Evolutionary conservation across 2,797 vertebrate species (phyloP).

Genomic region (Silurus aristotelis): DNA sequence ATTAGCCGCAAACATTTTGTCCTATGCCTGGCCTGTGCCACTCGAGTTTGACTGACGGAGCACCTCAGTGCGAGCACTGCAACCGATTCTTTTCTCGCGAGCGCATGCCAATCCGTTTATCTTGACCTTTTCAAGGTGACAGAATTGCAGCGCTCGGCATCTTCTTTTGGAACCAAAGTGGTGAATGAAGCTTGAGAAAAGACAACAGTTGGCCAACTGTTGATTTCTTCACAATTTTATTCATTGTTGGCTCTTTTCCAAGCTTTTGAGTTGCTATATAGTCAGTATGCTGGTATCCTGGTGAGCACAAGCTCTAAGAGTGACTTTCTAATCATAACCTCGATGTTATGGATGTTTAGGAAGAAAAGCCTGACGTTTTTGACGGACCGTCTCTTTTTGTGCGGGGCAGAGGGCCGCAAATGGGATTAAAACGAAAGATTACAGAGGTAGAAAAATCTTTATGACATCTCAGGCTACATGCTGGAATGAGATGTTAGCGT

Average conservation of each 20-base stretch:
- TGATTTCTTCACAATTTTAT: slow-evolving; percentile 57
- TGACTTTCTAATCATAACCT: slow-evolving; percentile 73
- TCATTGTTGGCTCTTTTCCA: slow-evolving; percentile 72
- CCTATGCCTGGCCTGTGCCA: slow-evolving; percentile 67
- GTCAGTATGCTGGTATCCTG: slow-evolving; percentile 63
- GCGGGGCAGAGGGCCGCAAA: slow-evolving; percentile 61
- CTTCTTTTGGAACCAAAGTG: slow-evolving; percentile 63
- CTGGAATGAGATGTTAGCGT: slow-evolving; percentile 35
- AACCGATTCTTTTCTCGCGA: slow-evolving; percentile 51
- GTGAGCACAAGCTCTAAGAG: slow-evolving; percentile 59
- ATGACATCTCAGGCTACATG: slow-evolving; percentile 30
- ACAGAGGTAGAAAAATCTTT: slow-evolving; percentile 64
- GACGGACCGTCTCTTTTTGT: slow-evolving; percentile 68
- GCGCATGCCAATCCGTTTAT: slow-evolving; percentile 56
- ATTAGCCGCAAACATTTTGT: slow-evolving; percentile 65
- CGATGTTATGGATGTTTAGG: slow-evolving; percentile 68
- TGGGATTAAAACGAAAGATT: slow-evolving; percentile 69
- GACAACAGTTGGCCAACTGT: slow-evolving; percentile 33
- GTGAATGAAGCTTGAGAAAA: slow-evolving; percentile 58
- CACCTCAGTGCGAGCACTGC: slow-evolving; percentile 61
- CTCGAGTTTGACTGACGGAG: slow-evolving; percentile 65
- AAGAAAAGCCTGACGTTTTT: slow-evolving; percentile 67
- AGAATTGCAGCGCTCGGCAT: slow-evolving; percentile 71
- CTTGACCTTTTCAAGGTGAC: slow-evolving; percentile 54
- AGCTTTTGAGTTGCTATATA: slow-evolving; percentile 58